phyloP scores from a whole-genome alignment of 2,888 invertebrate species.

The Papilio elwesi region DNA sequence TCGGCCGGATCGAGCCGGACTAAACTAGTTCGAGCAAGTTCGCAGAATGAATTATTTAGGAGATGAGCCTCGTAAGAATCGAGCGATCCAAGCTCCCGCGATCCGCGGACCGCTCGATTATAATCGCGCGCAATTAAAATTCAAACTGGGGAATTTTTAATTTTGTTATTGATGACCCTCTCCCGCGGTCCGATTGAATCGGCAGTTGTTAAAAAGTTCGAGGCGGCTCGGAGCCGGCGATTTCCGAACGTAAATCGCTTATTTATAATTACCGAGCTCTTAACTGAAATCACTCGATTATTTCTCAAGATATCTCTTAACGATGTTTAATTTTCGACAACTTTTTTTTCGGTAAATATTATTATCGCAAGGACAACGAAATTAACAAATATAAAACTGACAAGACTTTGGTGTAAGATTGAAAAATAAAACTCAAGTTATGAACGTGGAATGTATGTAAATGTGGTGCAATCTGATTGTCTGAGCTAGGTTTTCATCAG shows the following conservation, averaged over 20 bases:
- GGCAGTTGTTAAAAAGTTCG: conserved; percentile 77
- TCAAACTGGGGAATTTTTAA: conserved; percentile 83
- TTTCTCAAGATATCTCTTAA: conserved; percentile 41
- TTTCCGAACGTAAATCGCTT: conserved; percentile 66
- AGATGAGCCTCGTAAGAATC: conserved; percentile 65
- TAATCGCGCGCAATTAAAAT: conserved; percentile 83
- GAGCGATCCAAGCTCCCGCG: conserved; percentile 65
- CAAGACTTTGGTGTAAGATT: neutral
- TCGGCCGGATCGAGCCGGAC: conserved; percentile 61
- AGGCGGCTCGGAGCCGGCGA: conserved; percentile 61
- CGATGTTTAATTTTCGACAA: conserved; percentile 30
- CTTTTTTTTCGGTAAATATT: conserved; percentile 2
- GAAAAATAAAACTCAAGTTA: too few species aligned
- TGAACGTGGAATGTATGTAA: too few species aligned
- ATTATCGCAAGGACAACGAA: conserved; percentile 1
- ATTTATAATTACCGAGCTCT: conserved; percentile 55
- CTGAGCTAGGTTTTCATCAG: too few species aligned
- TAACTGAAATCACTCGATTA: conserved; percentile 46
- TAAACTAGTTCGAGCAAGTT: conserved; percentile 69
- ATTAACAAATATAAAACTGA: conserved; percentile 10
- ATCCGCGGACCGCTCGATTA: conserved; percentile 77
- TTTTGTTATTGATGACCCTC: conserved; percentile 82
- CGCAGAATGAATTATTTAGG: conserved; percentile 74
- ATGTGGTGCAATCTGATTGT: too few species aligned
- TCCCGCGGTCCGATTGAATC: conserved; percentile 70